phyloP scores from a whole-genome alignment of 2,888 invertebrate species.

The Eugnorisma glareosa region DNA sequence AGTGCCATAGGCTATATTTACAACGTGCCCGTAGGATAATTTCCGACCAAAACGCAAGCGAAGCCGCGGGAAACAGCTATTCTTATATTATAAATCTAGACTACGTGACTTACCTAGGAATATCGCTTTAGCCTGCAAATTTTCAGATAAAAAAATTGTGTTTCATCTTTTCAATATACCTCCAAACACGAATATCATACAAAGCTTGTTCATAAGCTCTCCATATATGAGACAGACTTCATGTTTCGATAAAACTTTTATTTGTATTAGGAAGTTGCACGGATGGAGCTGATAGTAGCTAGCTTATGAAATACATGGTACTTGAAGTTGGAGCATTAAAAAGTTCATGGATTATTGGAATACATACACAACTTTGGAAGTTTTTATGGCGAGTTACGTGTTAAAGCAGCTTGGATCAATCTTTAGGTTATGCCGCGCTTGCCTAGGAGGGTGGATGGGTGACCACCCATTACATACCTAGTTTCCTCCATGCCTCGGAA shows the following conservation, averaged over 20 bases:
- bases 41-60: too few species aligned
- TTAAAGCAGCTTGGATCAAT: too few species aligned
- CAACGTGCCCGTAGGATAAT: too few species aligned
- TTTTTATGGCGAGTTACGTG: neutral
- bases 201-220: slow-evolving; percentile 8
- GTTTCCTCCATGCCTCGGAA: too few species aligned
- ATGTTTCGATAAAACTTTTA: slow-evolving; percentile 42
- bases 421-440: too few species aligned
- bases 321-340: slow-evolving; percentile 2
- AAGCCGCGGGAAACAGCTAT: too few species aligned
- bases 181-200: neutral
- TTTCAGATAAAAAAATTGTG: neutral
- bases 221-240: slow-evolving; percentile 1
- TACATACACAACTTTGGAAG: neutral
- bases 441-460: too few species aligned
- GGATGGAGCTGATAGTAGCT: neutral
- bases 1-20: too few species aligned
- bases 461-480: too few species aligned
- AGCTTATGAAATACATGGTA: slow-evolving; percentile 22
- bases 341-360: neutral
- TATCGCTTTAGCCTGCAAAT: neutral
- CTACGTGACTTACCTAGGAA: neutral
- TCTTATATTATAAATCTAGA: neutral
- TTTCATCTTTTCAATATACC: neutral
- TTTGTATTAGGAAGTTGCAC: slow-evolving; percentile 35